Evolutionary conservation across 2,113 vertebrate genomes (phyloP).

Genomic region (Brachirus orientalis): DNA sequence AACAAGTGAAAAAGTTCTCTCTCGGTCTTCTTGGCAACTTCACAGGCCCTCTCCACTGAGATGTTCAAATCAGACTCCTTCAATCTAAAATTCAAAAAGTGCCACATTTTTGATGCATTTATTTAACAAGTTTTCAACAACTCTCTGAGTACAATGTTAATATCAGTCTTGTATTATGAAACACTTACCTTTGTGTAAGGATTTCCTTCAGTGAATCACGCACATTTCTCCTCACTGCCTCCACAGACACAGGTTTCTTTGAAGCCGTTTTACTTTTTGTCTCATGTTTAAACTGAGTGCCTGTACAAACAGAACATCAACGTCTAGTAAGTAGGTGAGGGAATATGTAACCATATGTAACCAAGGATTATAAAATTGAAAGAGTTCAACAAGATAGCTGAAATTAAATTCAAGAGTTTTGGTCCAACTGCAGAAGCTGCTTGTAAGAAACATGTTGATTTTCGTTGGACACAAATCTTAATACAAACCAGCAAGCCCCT

Average conservation of each 20-base stretch:
- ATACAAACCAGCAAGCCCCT: too few relatives aligned
- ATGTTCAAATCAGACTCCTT: conserved; percentile 92
- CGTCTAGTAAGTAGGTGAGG: conserved; percentile 4
- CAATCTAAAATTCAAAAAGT: conserved; percentile 80
- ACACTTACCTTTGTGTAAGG: conserved; percentile 89
- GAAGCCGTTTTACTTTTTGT: conserved; percentile 86
- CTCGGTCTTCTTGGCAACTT: conserved; percentile 94
- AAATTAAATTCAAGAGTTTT: neutral
- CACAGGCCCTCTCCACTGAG: conserved; percentile 89
- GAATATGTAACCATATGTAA: neutral
- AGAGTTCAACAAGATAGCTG: neutral
- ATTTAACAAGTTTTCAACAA: neutral
- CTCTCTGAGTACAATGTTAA: neutral
- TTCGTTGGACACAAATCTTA: too few relatives aligned
- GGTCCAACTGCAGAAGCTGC: too few relatives aligned
- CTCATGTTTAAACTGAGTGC: conserved; percentile 84
- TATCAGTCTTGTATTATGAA: neutral
- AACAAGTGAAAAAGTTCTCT: conserved; percentile 95
- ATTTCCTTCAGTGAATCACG: conserved; percentile 95
- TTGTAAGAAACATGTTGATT: too few relatives aligned
- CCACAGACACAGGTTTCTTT: conserved; percentile 92
- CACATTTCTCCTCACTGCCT: conserved; percentile 94
- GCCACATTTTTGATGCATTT: neutral
- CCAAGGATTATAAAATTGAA: neutral
- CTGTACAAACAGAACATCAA: conserved; percentile 74